Base-by-base conservation (phyloP, 30 jellyfish, hydroid and myxozoan species). In the Cassiopea xamachana region DNA sequence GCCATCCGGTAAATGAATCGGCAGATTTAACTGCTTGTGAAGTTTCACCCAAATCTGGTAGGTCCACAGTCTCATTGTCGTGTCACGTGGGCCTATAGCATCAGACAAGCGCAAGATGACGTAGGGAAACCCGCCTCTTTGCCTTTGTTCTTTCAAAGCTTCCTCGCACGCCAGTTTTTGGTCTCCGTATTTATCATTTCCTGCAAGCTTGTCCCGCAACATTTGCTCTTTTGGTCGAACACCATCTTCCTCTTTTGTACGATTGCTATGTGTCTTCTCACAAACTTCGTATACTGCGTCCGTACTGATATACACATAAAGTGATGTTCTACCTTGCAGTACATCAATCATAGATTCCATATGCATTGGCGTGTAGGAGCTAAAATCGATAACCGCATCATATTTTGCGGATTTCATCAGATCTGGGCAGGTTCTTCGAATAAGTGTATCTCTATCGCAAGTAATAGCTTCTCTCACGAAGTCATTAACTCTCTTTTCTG, bases 41-140 rank as follows among this genome's bases (percentile, higher is more conserved):
- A 96, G 94, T 73, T 85, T 83, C 58, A 96, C 90, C 94, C 97
- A 89, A 5, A 89, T 75, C 61, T 96, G 97, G 87, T 96, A 96
- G 16, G 89, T 79, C 99, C 99, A 96, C 45, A 97, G 93, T 45
- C 99, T 75, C 89, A 79, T 80, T 15, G 98, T 92, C 73, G 95
- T 83, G 79, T 96, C 99, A 14, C 98, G 97, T 61, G 91, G 93
- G 47, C 99, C 99, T 12, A 96, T 84, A 12, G 98, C 99, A 67
- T 92, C 98, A 17, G 99, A 97, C 73, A 96, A 73, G 45, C 99
- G 93, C 43, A 96, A 78, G 6, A 96, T 96, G 43, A 96, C 98
- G 71, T 88, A 96, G 14, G 99, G 97, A 67, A 96, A 96, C 9
- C 99, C 99, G 46, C 94, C 93, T 60, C 92, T 47, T 69, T 85